Evolutionary conservation across 2,888 invertebrate genomes (phyloP), one percentile per base, ranked within the genome.

Genomic region (Hyppa rectilinea): DNA sequence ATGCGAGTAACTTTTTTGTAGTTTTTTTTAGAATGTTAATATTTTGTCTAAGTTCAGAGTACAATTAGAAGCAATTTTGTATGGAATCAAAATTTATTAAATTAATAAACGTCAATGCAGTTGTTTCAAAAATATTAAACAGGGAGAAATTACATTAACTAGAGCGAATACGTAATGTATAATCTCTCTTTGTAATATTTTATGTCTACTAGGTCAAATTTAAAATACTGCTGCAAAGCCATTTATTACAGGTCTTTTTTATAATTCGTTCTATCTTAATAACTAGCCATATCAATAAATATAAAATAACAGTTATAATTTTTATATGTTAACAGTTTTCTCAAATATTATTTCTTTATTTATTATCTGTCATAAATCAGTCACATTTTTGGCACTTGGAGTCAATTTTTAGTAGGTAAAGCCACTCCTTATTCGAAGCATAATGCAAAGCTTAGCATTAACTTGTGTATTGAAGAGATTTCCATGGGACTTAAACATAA

Each of bases 201-300:
- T n/a, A n/a, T n/a, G n/a, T n/a, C n/a, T n/a, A n/a, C n/a, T n/a
- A n/a, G n/a, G n/a, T 12, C 4, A 49, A 69, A 61, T 14, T 59
- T 34, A 69, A 61, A 70, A 70, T 68, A 77, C 55, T 63, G 14
- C 45, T 23, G 26, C 14, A 43, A 53, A 34, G 0, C 47, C 10
- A 47, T 76, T 64, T 63, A 31, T 59, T 63, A 47, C 31, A 10
- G 31, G 56, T 61, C 50, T 43, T 31, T 43, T 45, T 71, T 55
- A 23, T 31, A 26, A 36, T 71, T 66, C 49, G 40, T 71, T 69
- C 53, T 38, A 69, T 52, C 47, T 64, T 75, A 77, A 75, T 71
- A 75, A 71, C 78, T 60, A 63, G 29, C 36, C 55, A 75, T 77
- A 67, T 58, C 76, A 67, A 78, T 83, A 72, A 83, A 74, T 60